Base-by-base conservation (phyloP, 2,797 vertebrate genomes). In the Malurus splendens region DNA sequence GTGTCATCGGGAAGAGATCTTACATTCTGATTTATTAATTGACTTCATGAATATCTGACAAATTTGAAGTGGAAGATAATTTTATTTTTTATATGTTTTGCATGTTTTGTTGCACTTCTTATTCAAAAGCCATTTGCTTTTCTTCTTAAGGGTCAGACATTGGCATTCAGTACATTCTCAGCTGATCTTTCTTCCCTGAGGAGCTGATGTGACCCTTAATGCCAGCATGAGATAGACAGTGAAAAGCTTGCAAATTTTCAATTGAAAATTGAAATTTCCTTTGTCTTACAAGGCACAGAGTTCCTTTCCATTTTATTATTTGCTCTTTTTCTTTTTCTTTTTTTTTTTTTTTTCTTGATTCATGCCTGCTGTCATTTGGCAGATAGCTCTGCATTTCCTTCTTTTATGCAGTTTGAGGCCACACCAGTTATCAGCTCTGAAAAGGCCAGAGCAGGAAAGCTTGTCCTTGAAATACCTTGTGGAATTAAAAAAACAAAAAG, bases 391-490 rank as follows among this genome's bases (percentile, higher is more conserved):
- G 47, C 44, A 64, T 91, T 94, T 95, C 76, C 73, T 86, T 75
- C 76, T 91, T 55, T 71, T 61, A 45, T 77, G 57, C 18, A 57
- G 80, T 76, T 54, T 56, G 48, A 64, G 56, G 47, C 41, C 74
- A 57, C 42, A 9, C 22, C 41, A 73, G 33, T 82, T 90, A 82
- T 68, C 80, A 86, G 78, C 90, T 90, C 81, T 82, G 78, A 92
- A 91, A 94, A 93, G 84, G 41, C 71, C 68, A 67, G 75, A 89
- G 60, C 82, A 55, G 70, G 88, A 92, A 91, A 89, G 38, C 82
- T 88, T 83, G 93, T 94, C 95, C 95, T 95, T 94, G 91, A 94
- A 76, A 56, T 92, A 47, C 32, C 60, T 72, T 1, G 3, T 55
- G 62, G 83, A 82, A 86, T 48, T 10, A 54, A 38, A 44, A 72